A percentile compares a stretch with the other conserved stretches of the same genome.
These are phyloP conservation scores for Mycetomoellerius zeteki DNA, from an alignment of 1,140 invertebrate species.

Conservation along the genomic window DNA sequence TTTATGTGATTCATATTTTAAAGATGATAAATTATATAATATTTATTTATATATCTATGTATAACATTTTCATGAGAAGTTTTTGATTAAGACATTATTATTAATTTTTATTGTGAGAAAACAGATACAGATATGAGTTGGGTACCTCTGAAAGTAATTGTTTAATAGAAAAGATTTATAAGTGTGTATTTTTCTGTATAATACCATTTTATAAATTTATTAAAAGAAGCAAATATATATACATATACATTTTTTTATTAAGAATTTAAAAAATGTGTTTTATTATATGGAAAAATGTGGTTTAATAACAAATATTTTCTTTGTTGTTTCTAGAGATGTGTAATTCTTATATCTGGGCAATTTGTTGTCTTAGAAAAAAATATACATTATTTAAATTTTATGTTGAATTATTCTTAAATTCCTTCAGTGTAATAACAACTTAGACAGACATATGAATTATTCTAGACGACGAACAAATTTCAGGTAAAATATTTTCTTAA, in stretches of 20 bases:
- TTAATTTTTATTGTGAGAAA: not conserved
- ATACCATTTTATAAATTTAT: not conserved
- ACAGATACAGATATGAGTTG: not conserved
- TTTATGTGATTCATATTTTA: not conserved
- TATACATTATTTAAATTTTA: not conserved
- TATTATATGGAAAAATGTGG: not conserved
- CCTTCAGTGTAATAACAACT: not conserved
- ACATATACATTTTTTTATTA: not conserved
- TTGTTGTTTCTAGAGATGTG: not conserved
- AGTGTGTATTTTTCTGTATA: not conserved
- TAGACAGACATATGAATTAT: constrained; percentile 1
- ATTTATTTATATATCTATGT: not conserved
- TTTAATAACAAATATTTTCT: not conserved
- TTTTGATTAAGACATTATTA: not conserved
- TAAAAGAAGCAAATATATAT: not conserved
- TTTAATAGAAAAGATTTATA: not conserved
- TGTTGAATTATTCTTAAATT: not conserved
- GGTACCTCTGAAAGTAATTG: not conserved
- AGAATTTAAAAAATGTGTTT: not conserved
- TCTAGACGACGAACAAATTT: not conserved
- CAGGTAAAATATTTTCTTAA: not conserved
- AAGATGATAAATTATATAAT: not conserved
- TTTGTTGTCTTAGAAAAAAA: not conserved
- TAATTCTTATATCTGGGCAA: not conserved
- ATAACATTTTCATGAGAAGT: not conserved